Percentiles rank a stretch among this genome's conserved stretches.
Conservation (phyloP, 2,113 vertebrate genomes). For the Gasterosteus nipponicus region DNA sequence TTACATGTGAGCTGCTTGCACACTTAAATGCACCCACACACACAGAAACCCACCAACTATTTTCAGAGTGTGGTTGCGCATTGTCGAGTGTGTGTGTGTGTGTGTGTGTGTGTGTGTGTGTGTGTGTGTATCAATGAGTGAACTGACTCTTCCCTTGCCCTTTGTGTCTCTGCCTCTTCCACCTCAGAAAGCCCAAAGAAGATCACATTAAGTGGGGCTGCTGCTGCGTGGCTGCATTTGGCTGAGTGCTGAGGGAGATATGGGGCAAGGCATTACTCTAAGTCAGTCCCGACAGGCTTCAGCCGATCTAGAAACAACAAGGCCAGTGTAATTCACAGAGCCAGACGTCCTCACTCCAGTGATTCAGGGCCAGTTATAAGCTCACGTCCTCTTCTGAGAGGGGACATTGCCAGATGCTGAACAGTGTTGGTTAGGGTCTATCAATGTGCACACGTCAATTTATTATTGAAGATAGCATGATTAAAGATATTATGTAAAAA, state of each 20-base stretch:
- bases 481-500: neutral
- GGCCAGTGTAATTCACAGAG: conserved; percentile 75
- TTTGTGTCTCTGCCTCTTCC: conserved; percentile 74
- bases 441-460: neutral
- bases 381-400: conserved; percentile 53
- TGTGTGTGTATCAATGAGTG: conserved; percentile 64
- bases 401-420: conserved; percentile 48
- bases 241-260: conserved; percentile 78
- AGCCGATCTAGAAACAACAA: conserved; percentile 77
- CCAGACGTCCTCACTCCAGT: conserved; percentile 74
- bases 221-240: conserved; percentile 77
- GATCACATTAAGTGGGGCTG: conserved; percentile 80
- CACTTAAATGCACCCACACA: conserved; percentile 55
- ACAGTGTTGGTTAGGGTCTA: conserved; percentile 29
- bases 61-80: conserved; percentile 58
- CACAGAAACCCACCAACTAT: conserved; percentile 60
- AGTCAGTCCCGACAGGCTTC: conserved; percentile 76
- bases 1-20: conserved; percentile 47
- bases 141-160: conserved; percentile 69
- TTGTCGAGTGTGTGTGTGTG: conserved; percentile 53
- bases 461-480: neutral
- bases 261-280: conserved; percentile 78
- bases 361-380: conserved; percentile 65
- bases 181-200: conserved; percentile 74
- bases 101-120: conserved; percentile 47